These are phyloP conservation scores for Cyprinodon brontotheroides DNA, from an alignment of 2,113 vertebrate species.

Conservation along the genomic window DNA sequence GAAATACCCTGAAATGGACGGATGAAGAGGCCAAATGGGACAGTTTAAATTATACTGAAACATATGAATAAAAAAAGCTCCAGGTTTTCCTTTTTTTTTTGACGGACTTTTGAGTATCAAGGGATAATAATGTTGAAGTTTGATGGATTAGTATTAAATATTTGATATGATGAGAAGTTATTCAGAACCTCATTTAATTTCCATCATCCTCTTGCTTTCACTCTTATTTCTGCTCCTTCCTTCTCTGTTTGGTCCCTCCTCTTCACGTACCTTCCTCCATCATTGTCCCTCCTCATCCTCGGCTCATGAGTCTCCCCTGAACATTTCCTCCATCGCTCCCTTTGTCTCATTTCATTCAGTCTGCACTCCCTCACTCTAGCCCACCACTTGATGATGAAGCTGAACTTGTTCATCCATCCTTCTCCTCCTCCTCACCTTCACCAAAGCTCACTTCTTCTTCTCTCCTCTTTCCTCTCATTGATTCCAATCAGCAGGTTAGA, in stretches of 20 bases:
- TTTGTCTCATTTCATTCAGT: constrained; percentile 24
- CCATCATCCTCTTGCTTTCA: background rate
- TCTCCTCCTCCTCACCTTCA: background rate
- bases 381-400: background rate
- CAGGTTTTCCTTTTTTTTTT: no score
- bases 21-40: no score
- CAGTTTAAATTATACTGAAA: no score
- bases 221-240: background rate
- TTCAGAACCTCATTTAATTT: no score
- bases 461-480: background rate
- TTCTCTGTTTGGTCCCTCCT: background rate
- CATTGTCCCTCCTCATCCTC: constrained; percentile 1
- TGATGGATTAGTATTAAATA: no score
- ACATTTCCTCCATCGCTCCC: constrained; percentile 37
- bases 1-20: no score
- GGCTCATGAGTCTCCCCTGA: constrained; percentile 5
- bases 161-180: no score
- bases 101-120: no score
- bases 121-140: no score
- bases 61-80: no score
- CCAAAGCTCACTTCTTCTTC: background rate
- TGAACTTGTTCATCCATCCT: background rate
- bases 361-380: background rate
- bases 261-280: constrained; percentile 16
- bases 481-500: background rate